Percentiles rank a stretch among this genome's conserved stretches.
These are phyloP conservation scores for Grallaria varia DNA, from an alignment of 2,113 vertebrate species.

Conservation along the genomic window DNA sequence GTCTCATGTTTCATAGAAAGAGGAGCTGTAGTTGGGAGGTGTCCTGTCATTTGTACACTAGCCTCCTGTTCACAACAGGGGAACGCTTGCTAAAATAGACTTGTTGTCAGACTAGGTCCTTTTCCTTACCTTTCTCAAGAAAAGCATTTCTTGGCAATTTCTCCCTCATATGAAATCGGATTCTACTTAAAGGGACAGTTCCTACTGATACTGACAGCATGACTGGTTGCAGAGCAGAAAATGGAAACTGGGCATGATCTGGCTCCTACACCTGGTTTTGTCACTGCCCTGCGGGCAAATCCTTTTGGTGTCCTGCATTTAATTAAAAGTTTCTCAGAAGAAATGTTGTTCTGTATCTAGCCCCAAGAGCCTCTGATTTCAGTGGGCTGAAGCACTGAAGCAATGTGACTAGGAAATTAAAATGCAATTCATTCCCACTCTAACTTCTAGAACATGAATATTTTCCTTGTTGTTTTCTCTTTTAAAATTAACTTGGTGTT, in stretches of 20 bases:
- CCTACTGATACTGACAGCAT: accelerated
- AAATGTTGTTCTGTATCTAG: background rate
- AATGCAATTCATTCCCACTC: background rate
- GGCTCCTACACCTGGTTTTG: background rate
- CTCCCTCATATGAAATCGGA: background rate
- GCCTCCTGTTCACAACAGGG: background rate
- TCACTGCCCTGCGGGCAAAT: background rate
- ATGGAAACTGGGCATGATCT: background rate
- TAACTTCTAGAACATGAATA: background rate
- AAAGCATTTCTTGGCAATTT: background rate
- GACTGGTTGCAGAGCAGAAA: background rate
- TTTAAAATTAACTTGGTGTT: background rate
- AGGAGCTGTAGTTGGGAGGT: background rate
- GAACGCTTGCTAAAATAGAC: background rate
- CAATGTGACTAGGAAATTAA: background rate
- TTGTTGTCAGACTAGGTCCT: background rate
- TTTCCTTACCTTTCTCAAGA: background rate
- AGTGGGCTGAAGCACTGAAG: background rate
- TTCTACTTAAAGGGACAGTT: background rate
- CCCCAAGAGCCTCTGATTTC: background rate
- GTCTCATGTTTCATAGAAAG: constrained; percentile 18
- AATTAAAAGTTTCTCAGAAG: background rate
- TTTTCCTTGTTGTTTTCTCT: background rate
- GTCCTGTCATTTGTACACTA: background rate
- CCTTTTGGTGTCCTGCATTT: background rate